Evolutionary conservation across 2,888 invertebrate genomes (phyloP).

Genomic region (Ptilodon capucinus): DNA sequence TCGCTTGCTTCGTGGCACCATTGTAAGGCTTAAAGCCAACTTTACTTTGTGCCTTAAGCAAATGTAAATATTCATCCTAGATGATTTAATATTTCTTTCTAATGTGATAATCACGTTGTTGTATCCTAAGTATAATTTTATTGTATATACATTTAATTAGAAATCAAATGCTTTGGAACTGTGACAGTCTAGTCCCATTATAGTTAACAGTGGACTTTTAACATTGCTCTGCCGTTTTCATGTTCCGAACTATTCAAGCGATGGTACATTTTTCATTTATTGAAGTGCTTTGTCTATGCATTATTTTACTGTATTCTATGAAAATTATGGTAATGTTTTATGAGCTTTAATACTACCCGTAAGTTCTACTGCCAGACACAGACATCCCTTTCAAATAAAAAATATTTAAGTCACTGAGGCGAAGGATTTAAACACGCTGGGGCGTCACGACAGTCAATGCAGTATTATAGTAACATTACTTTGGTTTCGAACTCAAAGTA

Average conservation of each 20-base stretch:
- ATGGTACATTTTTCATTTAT: not conserved
- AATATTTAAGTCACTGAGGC: too few species aligned
- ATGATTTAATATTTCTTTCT: slow-evolving; percentile 59
- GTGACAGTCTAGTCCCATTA: slow-evolving; percentile 68
- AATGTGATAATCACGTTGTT: slow-evolving; percentile 67
- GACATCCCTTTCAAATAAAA: too few species aligned
- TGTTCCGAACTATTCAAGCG: not conserved
- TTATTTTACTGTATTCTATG: not conserved
- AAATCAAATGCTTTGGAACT: slow-evolving; percentile 46
- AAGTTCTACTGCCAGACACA: too few species aligned
- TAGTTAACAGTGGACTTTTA: slow-evolving; percentile 44
- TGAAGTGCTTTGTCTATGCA: not conserved
- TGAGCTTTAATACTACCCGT: too few species aligned
- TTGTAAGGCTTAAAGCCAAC: slow-evolving; percentile 60
- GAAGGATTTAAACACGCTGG: too few species aligned
- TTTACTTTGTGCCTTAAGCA: slow-evolving; percentile 73
- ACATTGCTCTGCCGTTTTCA: not conserved
- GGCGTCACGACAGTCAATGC: too few species aligned
- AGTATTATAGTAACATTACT: too few species aligned
- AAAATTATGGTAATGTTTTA: not conserved
- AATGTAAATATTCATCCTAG: slow-evolving; percentile 75
- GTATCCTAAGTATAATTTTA: slow-evolving; percentile 48
- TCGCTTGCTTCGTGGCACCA: slow-evolving; percentile 10
- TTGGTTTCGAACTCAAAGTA: too few species aligned
- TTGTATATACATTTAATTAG: slow-evolving; percentile 40